phyloP scores from a whole-genome alignment of 2,797 vertebrate genomes.

The Octomys mimax region DNA sequence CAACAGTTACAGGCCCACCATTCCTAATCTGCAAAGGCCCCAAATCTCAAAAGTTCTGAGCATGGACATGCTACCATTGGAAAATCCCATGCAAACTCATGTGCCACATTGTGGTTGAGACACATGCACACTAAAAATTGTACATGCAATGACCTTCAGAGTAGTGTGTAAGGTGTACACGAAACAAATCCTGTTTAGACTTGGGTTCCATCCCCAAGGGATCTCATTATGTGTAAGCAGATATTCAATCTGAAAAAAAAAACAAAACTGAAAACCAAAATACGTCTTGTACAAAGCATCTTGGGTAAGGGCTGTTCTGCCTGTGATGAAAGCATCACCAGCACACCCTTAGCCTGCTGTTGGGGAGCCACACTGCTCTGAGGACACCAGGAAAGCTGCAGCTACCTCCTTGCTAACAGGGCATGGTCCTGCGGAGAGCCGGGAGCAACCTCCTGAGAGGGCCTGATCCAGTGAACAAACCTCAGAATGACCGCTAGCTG shows the following conservation, averaged over 20 bases:
- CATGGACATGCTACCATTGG: not conserved
- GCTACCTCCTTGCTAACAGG: not conserved
- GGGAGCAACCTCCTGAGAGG: not conserved
- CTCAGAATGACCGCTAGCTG: not conserved
- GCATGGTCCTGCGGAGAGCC: fast-evolving
- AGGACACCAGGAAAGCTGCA: not conserved
- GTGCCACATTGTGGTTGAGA: not conserved
- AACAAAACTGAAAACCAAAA: not conserved
- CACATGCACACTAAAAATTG: not conserved
- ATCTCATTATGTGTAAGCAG: not conserved
- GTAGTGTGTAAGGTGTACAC: not conserved
- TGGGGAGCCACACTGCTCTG: not conserved
- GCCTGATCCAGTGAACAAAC: not conserved
- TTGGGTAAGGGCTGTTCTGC: no score
- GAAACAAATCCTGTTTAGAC: not conserved
- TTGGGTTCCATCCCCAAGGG: not conserved
- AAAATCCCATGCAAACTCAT: not conserved
- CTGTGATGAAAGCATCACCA: not conserved
- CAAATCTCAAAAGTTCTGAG: not conserved
- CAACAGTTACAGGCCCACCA: not conserved
- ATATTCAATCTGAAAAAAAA: not conserved
- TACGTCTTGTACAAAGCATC: not conserved
- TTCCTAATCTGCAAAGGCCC: no score
- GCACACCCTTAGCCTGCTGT: not conserved
- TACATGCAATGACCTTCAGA: not conserved